Percentiles rank a stretch among this genome's conserved stretches.
Conservation (phyloP, 2,888 invertebrate species). For the Thysanoteuthis rhombus region DNA sequence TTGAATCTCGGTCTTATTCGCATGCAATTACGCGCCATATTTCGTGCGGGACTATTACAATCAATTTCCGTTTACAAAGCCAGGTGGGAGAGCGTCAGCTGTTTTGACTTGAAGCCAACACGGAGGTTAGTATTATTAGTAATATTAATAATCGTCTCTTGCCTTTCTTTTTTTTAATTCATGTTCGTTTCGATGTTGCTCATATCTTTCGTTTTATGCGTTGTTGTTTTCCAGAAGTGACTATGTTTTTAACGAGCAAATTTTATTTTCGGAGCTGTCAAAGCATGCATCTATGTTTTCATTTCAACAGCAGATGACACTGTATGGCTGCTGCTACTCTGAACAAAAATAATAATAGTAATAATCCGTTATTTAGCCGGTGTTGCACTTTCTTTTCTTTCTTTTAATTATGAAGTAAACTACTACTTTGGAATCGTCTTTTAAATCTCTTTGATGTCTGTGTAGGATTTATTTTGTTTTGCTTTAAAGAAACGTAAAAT, state of each 20-base stretch:
- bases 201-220: not conserved
- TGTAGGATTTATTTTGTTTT: no score
- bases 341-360: not conserved
- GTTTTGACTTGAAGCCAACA: not conserved
- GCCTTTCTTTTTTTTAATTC: not conserved
- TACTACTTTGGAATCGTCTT: not conserved
- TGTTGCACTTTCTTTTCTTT: not conserved
- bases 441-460: not conserved
- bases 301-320: not conserved
- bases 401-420: not conserved
- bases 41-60: not conserved
- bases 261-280: not conserved
- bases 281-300: not conserved
- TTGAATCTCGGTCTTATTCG: no score
- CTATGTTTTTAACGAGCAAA: not conserved
- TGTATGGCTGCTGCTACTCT: not conserved
- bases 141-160: no score
- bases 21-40: not conserved
- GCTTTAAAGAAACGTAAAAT: no score
- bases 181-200: not conserved
- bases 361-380: not conserved
- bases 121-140: not conserved
- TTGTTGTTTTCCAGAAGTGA: not conserved
- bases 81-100: not conserved
- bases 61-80: not conserved